Evolutionary conservation across 2,797 vertebrate genomes (phyloP).

Genomic region (Trachurus trachurus): DNA sequence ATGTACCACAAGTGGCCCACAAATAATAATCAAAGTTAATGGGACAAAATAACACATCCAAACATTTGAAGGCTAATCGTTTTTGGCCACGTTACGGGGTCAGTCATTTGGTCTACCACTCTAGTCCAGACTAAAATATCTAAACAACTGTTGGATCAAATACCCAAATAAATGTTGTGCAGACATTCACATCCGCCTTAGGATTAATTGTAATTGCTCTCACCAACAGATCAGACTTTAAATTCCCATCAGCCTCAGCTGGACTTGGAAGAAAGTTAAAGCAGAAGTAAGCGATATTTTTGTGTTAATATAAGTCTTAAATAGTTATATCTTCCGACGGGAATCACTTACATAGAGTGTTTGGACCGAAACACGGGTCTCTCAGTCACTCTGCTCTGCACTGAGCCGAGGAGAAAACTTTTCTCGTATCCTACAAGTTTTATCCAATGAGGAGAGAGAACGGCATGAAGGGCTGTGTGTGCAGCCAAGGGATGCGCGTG

Average conservation of each 20-base stretch:
- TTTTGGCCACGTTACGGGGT: neutral
- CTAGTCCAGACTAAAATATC: slow-evolving; percentile 5
- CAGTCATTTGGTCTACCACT: neutral
- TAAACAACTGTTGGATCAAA: neutral
- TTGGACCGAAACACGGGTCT: too few relatives aligned
- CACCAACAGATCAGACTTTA: neutral
- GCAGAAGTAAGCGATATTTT: too few relatives aligned
- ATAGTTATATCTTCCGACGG: too few relatives aligned
- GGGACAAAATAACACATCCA: neutral
- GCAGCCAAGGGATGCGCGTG: too few relatives aligned
- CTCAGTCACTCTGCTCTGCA: too few relatives aligned
- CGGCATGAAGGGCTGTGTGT: too few relatives aligned
- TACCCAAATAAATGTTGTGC: neutral
- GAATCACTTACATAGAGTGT: too few relatives aligned
- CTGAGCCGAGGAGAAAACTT: too few relatives aligned
- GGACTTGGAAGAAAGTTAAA: neutral
- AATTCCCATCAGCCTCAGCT: too few relatives aligned
- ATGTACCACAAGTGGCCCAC: neutral
- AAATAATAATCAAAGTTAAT: slow-evolving; percentile 44
- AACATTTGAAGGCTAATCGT: neutral
- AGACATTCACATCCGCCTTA: neutral
- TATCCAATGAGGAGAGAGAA: too few relatives aligned
- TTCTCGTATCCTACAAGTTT: too few relatives aligned
- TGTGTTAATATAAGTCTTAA: too few relatives aligned
- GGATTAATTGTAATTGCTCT: neutral